Evolutionary conservation across 2,113 vertebrate genomes (phyloP).

Genomic region (Gracilinanus agilis): DNA sequence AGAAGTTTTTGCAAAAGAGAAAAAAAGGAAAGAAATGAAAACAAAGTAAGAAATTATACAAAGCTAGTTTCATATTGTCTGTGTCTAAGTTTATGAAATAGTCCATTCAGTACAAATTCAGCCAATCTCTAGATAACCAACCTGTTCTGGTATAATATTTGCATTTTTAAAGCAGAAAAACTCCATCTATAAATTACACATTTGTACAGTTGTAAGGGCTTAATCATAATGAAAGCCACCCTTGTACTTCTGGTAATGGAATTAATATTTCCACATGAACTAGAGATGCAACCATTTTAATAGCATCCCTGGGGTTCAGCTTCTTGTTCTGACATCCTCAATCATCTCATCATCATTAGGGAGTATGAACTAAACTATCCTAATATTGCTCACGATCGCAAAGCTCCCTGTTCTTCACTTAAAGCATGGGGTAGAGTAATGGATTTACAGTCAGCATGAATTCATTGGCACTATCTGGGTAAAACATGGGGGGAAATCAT

Average conservation of each 20-base stretch:
- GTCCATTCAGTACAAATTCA: conserved; percentile 46
- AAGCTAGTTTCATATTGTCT: conserved; percentile 6
- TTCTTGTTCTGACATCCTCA: conserved; percentile 45
- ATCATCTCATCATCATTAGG: conserved; percentile 40
- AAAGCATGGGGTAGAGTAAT: not conserved
- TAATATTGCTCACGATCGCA: conserved; percentile 42
- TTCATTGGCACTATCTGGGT: not conserved
- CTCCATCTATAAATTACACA: conserved; percentile 36
- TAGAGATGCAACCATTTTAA: conserved; percentile 36
- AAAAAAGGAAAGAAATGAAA: not conserved
- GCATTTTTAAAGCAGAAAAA: conserved; percentile 54
- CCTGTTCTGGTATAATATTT: conserved; percentile 13
- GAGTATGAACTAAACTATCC: conserved; percentile 45
- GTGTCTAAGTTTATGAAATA: conserved; percentile 53
- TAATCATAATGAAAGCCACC: conserved; percentile 51
- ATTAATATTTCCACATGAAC: conserved; percentile 51
- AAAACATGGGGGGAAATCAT: not conserved
- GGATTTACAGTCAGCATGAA: not conserved
- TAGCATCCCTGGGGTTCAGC: conserved; percentile 1
- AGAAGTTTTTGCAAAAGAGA: not conserved
- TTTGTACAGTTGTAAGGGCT: conserved; percentile 27
- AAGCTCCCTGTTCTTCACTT: conserved; percentile 47
- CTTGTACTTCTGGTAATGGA: conserved; percentile 36
- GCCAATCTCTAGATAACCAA: not conserved
- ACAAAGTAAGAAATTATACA: not conserved